Conservation (phyloP, 2,888 invertebrate species). For the Octonoba sinensis region DNA sequence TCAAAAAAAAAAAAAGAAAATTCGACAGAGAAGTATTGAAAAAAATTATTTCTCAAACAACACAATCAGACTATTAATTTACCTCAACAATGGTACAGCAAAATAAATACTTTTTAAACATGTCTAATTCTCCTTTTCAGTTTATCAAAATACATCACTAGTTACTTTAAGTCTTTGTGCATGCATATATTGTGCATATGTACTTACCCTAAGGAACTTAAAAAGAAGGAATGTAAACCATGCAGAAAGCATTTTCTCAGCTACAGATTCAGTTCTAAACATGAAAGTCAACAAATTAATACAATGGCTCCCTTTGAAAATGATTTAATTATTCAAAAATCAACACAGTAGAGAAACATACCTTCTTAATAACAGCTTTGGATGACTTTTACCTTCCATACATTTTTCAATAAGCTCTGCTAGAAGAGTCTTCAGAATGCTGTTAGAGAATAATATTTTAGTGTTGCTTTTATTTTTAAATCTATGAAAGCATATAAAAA, state of each 20-base stretch:
- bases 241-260: constrained; percentile 99
- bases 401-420: constrained; percentile 98
- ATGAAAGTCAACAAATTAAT: constrained; percentile 6
- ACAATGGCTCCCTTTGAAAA: not conserved
- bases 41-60: no score
- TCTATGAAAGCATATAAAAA: no score
- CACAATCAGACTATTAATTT: no score
- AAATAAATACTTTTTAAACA: no score
- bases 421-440: constrained; percentile 93
- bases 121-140: no score
- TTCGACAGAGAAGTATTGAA: no score
- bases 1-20: no score
- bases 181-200: no score
- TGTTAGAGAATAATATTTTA: constrained; percentile 34
- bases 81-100: no score
- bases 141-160: no score
- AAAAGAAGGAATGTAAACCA: constrained; percentile 99
- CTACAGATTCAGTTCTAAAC: constrained; percentile 92
- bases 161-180: no score
- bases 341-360: constrained; percentile 67
- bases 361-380: constrained; percentile 90
- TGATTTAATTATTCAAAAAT: not conserved
- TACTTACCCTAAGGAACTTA: constrained; percentile 83
- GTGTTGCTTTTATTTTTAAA: not conserved
- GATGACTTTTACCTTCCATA: constrained; percentile 97